Percentiles rank a stretch among this genome's conserved stretches.
phyloP scores from a whole-genome alignment of 2,113 vertebrate species.

The Pelodiscus sinensis region DNA sequence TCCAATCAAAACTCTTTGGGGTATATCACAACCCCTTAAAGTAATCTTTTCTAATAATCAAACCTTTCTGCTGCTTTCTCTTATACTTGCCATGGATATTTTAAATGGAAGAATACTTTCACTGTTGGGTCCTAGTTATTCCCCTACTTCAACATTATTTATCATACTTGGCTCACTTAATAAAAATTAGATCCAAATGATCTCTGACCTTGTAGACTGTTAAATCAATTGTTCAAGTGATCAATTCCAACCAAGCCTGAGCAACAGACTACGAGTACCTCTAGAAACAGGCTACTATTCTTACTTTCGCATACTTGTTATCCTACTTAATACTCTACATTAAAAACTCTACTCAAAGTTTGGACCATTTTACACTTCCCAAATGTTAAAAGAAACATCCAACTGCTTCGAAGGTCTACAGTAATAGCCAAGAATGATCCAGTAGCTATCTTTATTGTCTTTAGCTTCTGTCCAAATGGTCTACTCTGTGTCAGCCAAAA shows the following conservation, averaged over 20 bases:
- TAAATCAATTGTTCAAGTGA: not conserved
- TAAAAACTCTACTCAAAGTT: not conserved
- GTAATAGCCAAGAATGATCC: not conserved
- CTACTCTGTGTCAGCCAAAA: not conserved
- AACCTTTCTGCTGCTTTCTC: not conserved
- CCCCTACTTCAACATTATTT: not conserved
- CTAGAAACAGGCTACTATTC: not conserved
- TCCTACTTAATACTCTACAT: not conserved
- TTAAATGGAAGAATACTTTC: not conserved
- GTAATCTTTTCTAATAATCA: not conserved
- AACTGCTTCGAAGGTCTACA: not conserved
- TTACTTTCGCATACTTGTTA: not conserved
- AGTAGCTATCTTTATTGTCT: not conserved
- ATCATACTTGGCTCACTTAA: not conserved
- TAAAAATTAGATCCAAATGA: not conserved
- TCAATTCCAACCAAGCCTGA: not conserved
- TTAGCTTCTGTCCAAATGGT: not conserved
- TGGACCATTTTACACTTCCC: not conserved
- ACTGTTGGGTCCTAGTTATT: not conserved
- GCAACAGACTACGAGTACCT: not conserved
- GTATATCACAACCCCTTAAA: not conserved
- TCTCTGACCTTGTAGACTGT: not conserved
- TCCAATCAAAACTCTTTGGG: too few species aligned
- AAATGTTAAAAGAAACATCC: not conserved
- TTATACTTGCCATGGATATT: not conserved